Conservation (phyloP, 2,797 vertebrate species). For the Eulemur rubriventer region DNA sequence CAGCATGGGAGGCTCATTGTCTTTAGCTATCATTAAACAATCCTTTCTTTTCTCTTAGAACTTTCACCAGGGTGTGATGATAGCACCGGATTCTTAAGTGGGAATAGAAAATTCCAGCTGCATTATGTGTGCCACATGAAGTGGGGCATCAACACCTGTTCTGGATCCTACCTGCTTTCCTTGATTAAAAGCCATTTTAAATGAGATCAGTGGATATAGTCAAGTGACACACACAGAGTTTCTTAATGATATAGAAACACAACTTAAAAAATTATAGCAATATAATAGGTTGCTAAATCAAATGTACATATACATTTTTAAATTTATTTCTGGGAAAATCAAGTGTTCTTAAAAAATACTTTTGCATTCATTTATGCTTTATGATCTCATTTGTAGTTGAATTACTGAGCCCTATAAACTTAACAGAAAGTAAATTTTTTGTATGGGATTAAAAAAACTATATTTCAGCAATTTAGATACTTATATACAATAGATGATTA, state of each 20-base stretch:
- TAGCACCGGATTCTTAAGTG: background rate
- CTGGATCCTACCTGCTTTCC: background rate
- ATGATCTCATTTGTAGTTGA: background rate
- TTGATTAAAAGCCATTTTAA: slow-evolving; percentile 10
- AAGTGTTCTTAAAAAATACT: background rate
- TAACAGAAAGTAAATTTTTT: background rate
- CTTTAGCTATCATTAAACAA: background rate
- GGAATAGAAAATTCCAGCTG: background rate
- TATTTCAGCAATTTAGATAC: background rate
- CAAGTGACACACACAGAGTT: slow-evolving; percentile 26
- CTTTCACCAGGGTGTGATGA: background rate
- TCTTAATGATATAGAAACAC: background rate
- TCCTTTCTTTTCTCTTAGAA: slow-evolving; percentile 5
- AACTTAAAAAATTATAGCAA: slow-evolving; percentile 5
- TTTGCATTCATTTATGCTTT: background rate
- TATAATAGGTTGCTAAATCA: slow-evolving; percentile 19
- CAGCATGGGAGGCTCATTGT: background rate
- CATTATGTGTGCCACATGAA: background rate
- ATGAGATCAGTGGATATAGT: background rate
- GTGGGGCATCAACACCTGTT: background rate
- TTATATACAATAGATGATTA: background rate
- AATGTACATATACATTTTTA: background rate
- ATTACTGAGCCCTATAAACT: background rate
- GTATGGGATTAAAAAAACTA: background rate
- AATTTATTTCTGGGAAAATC: slow-evolving; percentile 2